Percentiles rank a stretch among this genome's conserved stretches.
phyloP scores from a whole-genome alignment of 2,113 vertebrate species.

The Chunga burmeisteri region DNA sequence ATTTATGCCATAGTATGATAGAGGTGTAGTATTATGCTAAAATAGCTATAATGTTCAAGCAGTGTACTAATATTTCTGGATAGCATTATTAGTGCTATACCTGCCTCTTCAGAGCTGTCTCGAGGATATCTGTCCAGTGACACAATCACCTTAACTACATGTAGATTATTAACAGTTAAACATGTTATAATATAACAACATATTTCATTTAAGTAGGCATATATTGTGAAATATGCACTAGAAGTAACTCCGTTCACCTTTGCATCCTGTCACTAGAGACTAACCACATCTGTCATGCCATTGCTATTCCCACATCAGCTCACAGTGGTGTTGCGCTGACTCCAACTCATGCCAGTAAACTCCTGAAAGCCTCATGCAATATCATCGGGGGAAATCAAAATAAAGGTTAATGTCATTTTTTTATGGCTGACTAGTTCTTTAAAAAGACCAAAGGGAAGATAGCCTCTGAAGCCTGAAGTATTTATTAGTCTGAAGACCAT shows the following conservation, averaged over 20 bases:
- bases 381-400: constrained; percentile 43
- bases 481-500: constrained; percentile 45
- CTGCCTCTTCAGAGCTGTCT: background rate
- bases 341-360: background rate
- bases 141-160: background rate
- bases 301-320: background rate
- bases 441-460: constrained; percentile 41
- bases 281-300: background rate
- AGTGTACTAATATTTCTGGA: background rate
- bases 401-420: constrained; percentile 69
- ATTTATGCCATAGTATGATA: background rate
- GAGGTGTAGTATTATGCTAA: background rate
- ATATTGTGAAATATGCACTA: background rate
- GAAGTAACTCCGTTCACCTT: background rate
- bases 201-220: background rate
- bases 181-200: background rate
- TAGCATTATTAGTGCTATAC: background rate
- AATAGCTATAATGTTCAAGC: background rate
- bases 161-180: background rate
- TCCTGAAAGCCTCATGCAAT: background rate
- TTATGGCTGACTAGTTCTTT: constrained; percentile 52
- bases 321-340: background rate
- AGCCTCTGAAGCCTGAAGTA: constrained; percentile 25
- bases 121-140: background rate
- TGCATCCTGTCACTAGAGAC: background rate